Evolutionary conservation across 2,113 vertebrate species (phyloP), one percentile per base, ranked within the genome.

Genomic region (Ammospiza caudacuta): DNA sequence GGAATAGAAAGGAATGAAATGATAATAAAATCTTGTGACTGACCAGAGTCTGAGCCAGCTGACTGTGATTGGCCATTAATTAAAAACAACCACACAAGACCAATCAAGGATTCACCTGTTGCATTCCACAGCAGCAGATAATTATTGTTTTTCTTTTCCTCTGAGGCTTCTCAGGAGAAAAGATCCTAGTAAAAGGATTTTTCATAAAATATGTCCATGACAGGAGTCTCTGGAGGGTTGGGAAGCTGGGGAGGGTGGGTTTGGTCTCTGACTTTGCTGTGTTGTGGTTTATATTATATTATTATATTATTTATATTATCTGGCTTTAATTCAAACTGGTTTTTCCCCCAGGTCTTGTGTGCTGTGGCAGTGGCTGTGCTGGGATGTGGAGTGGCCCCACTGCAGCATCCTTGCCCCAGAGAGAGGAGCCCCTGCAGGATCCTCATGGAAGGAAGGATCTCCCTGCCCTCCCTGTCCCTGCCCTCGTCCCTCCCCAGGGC

Each of bases 351-450:
- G 87, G 82, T 79, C 4, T 17, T 27, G 11, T 8, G 62, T 16
- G 74, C 87, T 72, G 81, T 55, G 90, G 14, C 23, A 25, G 0
- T 7, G 6, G 2, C 17, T 1, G 3, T 13, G n/a, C 35, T 7
- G 25, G 81, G 67, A 76, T 79, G 10, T 5, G 4, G 35, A 82
- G 6, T 0, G 5, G 66, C 78, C 47, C 1, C 16, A 0, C 12
- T 2, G 69, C 61, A 63, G 85, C 37, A 3, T n/a, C 84, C 72
- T 52, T 1, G 24, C 0, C 2, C 0, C 2, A 1, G 83, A 44
- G 89, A 41, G 51, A 52, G 81, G 20, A 2, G 20, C 55, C 55
- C 73, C 15, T 70, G 89, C 80, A 52, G 6, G 7, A 28, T 43
- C 64, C 78, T 28, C 9, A 0, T 20, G 78, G 91, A 24, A 73